These are phyloP conservation scores for Eumacrocentrus americanus DNA, from an alignment of 2,888 invertebrate genomes.

Conservation along the genomic window DNA sequence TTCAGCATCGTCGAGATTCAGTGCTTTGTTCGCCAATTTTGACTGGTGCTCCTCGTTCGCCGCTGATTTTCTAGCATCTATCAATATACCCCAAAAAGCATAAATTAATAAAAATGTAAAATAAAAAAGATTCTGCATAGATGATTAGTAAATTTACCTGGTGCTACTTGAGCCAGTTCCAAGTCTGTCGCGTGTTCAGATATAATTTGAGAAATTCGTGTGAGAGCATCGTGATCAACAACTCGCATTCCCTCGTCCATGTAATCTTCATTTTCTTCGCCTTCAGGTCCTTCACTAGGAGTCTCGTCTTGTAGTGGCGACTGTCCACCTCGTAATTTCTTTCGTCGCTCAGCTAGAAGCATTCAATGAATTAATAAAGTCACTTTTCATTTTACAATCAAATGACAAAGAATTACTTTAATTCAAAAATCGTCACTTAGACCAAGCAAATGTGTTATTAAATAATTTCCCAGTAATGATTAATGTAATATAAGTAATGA, in stretches of 20 bases:
- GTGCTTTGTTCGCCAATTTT: conserved; percentile 54
- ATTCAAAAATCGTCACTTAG: too few species aligned
- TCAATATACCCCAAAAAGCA: too few species aligned
- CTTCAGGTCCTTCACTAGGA: conserved; percentile 64
- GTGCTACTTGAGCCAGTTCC: conserved; percentile 55
- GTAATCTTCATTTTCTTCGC: conserved; percentile 68
- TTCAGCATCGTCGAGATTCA: conserved; percentile 78
- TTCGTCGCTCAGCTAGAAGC: conserved; percentile 68
- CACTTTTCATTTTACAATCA: neutral
- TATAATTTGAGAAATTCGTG: conserved; percentile 80
- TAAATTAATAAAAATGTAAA: neutral
- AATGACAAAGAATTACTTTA: conserved; percentile 14
- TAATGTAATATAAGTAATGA: too few species aligned
- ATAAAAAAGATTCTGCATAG: neutral
- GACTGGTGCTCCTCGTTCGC: conserved; percentile 67
- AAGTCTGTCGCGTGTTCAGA: conserved; percentile 70
- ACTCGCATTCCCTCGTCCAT: conserved; percentile 79
- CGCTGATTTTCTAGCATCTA: conserved; percentile 22
- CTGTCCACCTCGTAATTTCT: conserved; percentile 66
- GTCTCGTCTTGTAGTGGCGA: conserved; percentile 67
- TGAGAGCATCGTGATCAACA: conserved; percentile 76
- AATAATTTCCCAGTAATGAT: neutral
- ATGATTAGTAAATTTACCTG: conserved; percentile 43
- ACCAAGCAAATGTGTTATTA: too few species aligned
- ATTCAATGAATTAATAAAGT: conserved; percentile 17